phyloP scores from a whole-genome alignment of 2,113 vertebrate species.

The Neolamprologus kungweensis region DNA sequence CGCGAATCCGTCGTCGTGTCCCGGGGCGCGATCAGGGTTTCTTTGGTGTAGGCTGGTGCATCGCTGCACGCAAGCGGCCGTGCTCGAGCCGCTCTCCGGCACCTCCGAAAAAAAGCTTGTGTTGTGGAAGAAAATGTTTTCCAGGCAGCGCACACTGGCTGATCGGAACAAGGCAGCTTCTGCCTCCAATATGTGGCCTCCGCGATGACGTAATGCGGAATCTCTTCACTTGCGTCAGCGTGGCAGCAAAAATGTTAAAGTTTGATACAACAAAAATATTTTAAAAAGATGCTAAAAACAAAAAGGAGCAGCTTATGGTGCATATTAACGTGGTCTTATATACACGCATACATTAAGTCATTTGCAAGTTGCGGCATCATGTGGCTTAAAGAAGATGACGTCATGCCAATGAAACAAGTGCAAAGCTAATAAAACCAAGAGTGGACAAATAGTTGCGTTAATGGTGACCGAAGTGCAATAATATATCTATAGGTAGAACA shows the following conservation, averaged over 20 bases:
- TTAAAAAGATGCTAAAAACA: background rate
- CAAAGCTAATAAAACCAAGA: background rate
- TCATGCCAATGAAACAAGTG: background rate
- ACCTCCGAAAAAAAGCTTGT: slow-evolving; percentile 16
- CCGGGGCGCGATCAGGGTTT: slow-evolving; percentile 19
- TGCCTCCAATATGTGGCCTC: slow-evolving; percentile 56
- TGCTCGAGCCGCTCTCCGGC: slow-evolving; percentile 28
- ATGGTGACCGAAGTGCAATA: background rate
- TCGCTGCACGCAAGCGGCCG: slow-evolving; percentile 26
- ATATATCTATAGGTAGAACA: background rate
- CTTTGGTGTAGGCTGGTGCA: slow-evolving; percentile 37
- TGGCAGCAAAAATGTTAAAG: slow-evolving; percentile 11
- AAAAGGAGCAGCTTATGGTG: background rate
- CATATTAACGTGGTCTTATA: background rate
- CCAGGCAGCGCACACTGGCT: slow-evolving; percentile 56
- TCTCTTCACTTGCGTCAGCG: slow-evolving; percentile 62
- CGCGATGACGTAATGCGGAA: slow-evolving; percentile 75
- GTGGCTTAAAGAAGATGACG: background rate
- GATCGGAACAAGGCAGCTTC: slow-evolving; percentile 48
- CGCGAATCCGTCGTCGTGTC: slow-evolving; percentile 18
- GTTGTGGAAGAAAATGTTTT: slow-evolving; percentile 44
- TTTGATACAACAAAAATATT: background rate
- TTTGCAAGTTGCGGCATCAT: background rate
- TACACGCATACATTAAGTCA: background rate
- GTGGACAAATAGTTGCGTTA: background rate